phyloP scores from a whole-genome alignment of 2,797 vertebrate genomes.

The Pogoniulus pusillus region DNA sequence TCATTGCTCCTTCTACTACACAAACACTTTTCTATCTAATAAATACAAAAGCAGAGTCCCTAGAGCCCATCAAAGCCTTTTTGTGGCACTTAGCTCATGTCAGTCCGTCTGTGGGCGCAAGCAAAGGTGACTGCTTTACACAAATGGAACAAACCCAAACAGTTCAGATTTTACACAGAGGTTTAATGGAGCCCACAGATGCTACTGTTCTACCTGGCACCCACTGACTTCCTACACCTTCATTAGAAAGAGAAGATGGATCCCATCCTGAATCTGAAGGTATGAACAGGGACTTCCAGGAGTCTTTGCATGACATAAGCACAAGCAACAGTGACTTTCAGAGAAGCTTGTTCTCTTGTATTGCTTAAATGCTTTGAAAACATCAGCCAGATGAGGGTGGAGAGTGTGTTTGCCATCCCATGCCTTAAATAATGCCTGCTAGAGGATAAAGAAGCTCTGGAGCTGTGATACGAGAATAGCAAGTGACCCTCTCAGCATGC shows the following conservation, averaged over 20 bases:
- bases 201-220: slow-evolving; percentile 10
- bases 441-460: neutral
- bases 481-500: neutral
- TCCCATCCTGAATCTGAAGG: neutral
- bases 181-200: slow-evolving; percentile 34
- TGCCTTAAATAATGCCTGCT: neutral
- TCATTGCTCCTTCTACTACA: neutral
- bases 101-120: neutral
- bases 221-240: slow-evolving; percentile 46
- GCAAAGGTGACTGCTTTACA: neutral
- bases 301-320: neutral
- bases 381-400: neutral
- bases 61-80: slow-evolving; percentile 9
- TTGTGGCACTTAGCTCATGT: neutral
- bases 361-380: slow-evolving; percentile 13
- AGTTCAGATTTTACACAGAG: neutral
- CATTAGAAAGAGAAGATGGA: neutral
- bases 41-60: neutral
- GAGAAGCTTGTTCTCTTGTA: neutral
- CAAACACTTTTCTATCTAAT: neutral
- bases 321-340: neutral
- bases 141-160: neutral
- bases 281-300: slow-evolving; percentile 16
- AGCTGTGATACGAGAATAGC: neutral
- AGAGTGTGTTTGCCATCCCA: neutral